Percentiles rank a stretch among this genome's conserved stretches.
These are phyloP conservation scores for Aulostomus chinensis DNA, from an alignment of 2,797 vertebrate genomes.

Conservation along the genomic window DNA sequence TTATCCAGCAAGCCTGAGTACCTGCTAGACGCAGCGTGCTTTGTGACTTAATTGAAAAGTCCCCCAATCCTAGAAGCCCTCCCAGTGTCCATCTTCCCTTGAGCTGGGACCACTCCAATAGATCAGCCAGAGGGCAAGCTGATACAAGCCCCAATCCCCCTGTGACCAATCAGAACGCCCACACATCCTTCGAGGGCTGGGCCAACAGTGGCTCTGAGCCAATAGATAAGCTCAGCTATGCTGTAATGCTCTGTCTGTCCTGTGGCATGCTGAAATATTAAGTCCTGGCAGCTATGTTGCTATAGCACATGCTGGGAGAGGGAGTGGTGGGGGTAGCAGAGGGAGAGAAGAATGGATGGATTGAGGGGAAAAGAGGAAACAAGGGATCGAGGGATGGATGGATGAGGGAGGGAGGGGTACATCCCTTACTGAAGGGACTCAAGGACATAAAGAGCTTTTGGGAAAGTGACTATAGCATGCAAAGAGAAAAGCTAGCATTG, in stretches of 20 bases:
- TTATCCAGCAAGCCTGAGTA: conserved; percentile 19
- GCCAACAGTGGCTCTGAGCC: conserved; percentile 68
- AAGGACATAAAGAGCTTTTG: conserved; percentile 74
- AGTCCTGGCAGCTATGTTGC: conserved; percentile 64
- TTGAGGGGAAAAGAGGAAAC: conserved; percentile 33
- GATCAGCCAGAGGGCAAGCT: conserved; percentile 72
- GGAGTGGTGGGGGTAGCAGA: conserved; percentile 27
- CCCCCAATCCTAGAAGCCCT: conserved; percentile 51
- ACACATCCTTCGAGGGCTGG: conserved; percentile 61
- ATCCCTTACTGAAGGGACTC: conserved; percentile 64
- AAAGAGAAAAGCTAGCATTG: conserved; percentile 54
- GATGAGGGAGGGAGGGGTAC: conserved; percentile 31
- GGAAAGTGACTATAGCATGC: conserved; percentile 69
- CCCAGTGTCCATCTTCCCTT: conserved; percentile 61
- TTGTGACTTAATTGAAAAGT: conserved; percentile 57
- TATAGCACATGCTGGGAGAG: conserved; percentile 59
- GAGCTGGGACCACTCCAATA: conserved; percentile 68
- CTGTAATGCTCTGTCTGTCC: conserved; percentile 71
- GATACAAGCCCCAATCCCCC: conserved; percentile 69
- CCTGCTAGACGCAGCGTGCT: conserved; percentile 48
- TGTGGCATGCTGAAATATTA: conserved; percentile 62
- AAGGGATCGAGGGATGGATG: too few relatives aligned
- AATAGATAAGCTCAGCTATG: conserved; percentile 72
- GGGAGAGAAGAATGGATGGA: conserved; percentile 42
- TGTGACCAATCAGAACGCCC: conserved; percentile 69